A percentile compares a stretch with the other conserved stretches of the same genome.
Evolutionary conservation across 2,888 invertebrate species (phyloP).

Genomic region (Diarsia rubi): DNA sequence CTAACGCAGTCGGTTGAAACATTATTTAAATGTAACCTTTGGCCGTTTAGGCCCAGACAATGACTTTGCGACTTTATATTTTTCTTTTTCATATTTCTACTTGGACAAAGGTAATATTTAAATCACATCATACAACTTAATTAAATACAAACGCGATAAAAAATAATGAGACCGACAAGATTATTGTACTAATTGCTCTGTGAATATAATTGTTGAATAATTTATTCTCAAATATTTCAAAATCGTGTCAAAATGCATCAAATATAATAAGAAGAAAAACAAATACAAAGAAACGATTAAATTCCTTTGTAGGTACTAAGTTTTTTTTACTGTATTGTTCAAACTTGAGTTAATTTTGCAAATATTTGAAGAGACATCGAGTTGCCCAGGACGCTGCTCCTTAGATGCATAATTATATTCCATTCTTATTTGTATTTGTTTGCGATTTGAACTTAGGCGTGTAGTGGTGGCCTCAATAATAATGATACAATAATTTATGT

Average conservation of each 20-base stretch:
- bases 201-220: slow-evolving; percentile 1
- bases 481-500: not conserved
- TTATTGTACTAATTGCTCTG: not conserved
- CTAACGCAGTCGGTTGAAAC: not conserved
- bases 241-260: not conserved
- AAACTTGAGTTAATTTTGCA: not conserved
- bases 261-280: not conserved
- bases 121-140: not conserved
- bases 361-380: slow-evolving; percentile 18
- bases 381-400: slow-evolving; percentile 8
- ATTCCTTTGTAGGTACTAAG: too few relatives aligned
- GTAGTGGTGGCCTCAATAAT: slow-evolving; percentile 15
- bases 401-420: not conserved
- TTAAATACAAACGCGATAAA: too few relatives aligned
- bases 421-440: slow-evolving; percentile 6
- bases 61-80: slow-evolving; percentile 32
- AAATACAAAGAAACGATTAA: not conserved
- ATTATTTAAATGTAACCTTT: slow-evolving; percentile 17
- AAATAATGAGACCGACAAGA: not conserved
- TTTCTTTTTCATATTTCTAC: not conserved
- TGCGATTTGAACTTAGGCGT: not conserved
- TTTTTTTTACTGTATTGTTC: too few relatives aligned
- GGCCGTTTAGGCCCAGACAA: not conserved
- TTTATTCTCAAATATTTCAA: not conserved
- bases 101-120: slow-evolving; percentile 1